Evolutionary conservation across 2,888 invertebrate species (phyloP).

Genomic region (Arge pagana): DNA sequence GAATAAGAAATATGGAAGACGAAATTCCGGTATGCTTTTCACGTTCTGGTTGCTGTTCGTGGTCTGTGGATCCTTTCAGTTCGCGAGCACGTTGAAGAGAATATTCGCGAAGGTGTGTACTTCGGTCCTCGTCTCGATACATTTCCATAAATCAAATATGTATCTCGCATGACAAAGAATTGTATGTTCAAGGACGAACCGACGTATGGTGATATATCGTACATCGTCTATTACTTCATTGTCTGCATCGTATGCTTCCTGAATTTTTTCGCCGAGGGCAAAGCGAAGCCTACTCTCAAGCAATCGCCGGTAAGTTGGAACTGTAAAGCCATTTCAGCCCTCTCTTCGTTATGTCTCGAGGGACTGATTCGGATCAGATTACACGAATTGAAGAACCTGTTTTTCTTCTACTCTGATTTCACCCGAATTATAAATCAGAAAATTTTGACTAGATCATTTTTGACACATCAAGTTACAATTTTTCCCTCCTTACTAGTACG

Average conservation of each 20-base stretch:
- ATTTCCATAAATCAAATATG: conserved; percentile 3
- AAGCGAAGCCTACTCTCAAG: conserved; percentile 70
- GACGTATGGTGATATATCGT: conserved; percentile 73
- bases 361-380: too few relatives aligned
- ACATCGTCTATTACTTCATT: conserved; percentile 78
- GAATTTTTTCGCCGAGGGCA: conserved; percentile 80
- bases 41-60: conserved; percentile 85
- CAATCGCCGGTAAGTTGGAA: too few relatives aligned
- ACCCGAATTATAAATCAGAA: too few relatives aligned
- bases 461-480: too few relatives aligned
- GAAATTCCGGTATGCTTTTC: conserved; percentile 89
- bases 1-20: conserved; percentile 83
- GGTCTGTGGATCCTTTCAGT: conserved; percentile 74
- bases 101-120: too few relatives aligned
- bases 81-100: conserved; percentile 62
- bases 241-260: conserved; percentile 72
- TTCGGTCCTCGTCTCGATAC: too few relatives aligned
- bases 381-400: too few relatives aligned
- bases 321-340: too few relatives aligned
- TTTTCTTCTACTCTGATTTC: too few relatives aligned
- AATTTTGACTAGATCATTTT: too few relatives aligned
- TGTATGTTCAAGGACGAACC: conserved; percentile 42
- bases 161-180: not conserved
- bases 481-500: too few relatives aligned
- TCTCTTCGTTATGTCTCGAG: too few relatives aligned